These are phyloP conservation scores for Holacanthus passer DNA, from an alignment of 2,113 vertebrate genomes.

Conservation along the genomic window DNA sequence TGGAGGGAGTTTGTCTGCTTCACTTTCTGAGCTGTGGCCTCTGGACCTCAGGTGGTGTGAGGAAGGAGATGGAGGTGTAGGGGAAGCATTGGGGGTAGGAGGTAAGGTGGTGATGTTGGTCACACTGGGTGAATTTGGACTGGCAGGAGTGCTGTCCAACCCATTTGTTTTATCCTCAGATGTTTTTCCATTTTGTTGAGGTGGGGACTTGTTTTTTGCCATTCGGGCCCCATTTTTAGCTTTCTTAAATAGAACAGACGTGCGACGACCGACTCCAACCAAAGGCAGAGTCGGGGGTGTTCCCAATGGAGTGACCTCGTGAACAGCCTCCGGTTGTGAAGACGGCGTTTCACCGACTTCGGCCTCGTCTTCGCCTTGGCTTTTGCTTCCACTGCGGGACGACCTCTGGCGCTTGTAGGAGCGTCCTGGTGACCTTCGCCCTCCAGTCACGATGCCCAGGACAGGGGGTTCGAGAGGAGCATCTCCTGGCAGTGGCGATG, in stretches of 20 bases:
- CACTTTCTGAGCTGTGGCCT: slow-evolving; percentile 85
- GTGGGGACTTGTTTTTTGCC: slow-evolving; percentile 82
- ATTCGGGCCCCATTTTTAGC: slow-evolving; percentile 91
- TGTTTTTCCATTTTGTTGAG: slow-evolving; percentile 86
- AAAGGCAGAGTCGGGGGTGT: slow-evolving; percentile 72
- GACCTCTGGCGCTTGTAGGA: slow-evolving; percentile 86
- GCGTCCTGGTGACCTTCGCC: slow-evolving; percentile 85
- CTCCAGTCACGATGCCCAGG: slow-evolving; percentile 90
- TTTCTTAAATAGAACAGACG: slow-evolving; percentile 94
- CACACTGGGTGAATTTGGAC: slow-evolving; percentile 46
- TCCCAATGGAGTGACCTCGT: slow-evolving; percentile 85
- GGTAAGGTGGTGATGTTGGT: slow-evolving; percentile 62
- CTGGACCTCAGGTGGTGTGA: slow-evolving; percentile 79
- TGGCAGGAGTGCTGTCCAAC: slow-evolving; percentile 55
- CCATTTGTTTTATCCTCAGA: slow-evolving; percentile 73
- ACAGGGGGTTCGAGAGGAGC: slow-evolving; percentile 91
- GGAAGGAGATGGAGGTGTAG: slow-evolving; percentile 67
- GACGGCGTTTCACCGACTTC: slow-evolving; percentile 83
- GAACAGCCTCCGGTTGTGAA: slow-evolving; percentile 78
- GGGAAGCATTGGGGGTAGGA: slow-evolving; percentile 59
- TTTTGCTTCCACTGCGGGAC: slow-evolving; percentile 85
- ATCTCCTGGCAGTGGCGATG: slow-evolving; percentile 91
- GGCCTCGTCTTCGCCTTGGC: slow-evolving; percentile 81
- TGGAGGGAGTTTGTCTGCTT: slow-evolving; percentile 83
- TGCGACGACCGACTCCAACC: slow-evolving; percentile 90